phyloP scores from a whole-genome alignment of 2,113 vertebrate species.

The Argyrosomus japonicus region DNA sequence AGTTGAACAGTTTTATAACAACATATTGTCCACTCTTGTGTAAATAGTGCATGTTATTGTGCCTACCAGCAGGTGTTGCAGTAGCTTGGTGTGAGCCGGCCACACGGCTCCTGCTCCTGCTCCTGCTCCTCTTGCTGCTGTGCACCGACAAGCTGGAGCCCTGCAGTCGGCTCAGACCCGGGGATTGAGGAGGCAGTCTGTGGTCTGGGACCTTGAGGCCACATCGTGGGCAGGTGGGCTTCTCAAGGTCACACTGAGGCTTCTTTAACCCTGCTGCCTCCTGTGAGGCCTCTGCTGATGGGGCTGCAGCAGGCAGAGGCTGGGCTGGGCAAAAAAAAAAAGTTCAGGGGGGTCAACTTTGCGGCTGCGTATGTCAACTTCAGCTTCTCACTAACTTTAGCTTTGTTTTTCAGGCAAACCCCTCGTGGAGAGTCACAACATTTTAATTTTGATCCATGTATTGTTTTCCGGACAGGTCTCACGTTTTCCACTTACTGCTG shows the following conservation, averaged over 20 bases:
- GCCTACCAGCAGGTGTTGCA: constrained; percentile 54
- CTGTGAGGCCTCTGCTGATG: constrained; percentile 10
- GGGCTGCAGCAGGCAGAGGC: constrained; percentile 41
- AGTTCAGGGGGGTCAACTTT: no score
- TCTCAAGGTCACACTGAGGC: constrained; percentile 10
- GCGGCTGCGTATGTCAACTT: no score
- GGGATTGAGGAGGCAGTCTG: not conserved
- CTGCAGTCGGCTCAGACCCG: not conserved
- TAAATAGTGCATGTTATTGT: not conserved
- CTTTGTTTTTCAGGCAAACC: not conserved
- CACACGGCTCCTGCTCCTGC: not conserved
- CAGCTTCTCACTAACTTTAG: no score
- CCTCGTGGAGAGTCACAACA: not conserved
- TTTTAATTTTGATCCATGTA: not conserved
- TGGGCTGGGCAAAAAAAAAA: constrained; percentile 53
- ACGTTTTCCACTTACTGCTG: constrained; percentile 67
- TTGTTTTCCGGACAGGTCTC: constrained; percentile 13
- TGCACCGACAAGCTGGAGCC: constrained; percentile 19
- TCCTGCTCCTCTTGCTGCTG: constrained; percentile 21
- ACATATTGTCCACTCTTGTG: not conserved
- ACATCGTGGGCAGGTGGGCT: constrained; percentile 51
- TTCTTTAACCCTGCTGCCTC: not conserved
- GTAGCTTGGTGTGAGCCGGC: constrained; percentile 23
- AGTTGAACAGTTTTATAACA: no score
- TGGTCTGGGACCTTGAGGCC: constrained; percentile 38